Evolutionary conservation across 2,113 vertebrate species (phyloP), one percentile per base, ranked within the genome.

Genomic region (Sula dactylatra): DNA sequence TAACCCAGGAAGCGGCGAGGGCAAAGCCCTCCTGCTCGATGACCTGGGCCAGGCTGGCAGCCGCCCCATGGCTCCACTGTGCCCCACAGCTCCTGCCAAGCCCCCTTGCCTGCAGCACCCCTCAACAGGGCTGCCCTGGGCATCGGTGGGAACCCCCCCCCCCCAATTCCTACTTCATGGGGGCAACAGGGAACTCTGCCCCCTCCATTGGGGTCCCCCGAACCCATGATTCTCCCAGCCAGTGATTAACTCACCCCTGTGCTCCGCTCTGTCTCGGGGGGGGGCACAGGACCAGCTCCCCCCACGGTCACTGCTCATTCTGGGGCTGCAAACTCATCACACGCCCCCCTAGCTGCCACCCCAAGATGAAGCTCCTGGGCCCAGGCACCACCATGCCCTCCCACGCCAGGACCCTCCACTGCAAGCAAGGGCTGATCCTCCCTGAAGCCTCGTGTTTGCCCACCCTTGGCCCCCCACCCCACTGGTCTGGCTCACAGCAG

Each of bases 31-130:
- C 29, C 31, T 10, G 86, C 2, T 24, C 40, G 0, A 0, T 82
- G 74, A 61, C 89, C 91, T 9, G 0, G 10, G 29, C 44, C 21
- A 1, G 1, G 18, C 34, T 27, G 38, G 49, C 44, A 21, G 21
- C 1, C 2, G 4, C 83, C 14, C 80, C 29, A 18, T 2, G 4
- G 40, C 26, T 3, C 47, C 20, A 3, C 27, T 6, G 4, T 26
- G 14, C 42, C 54, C 65, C 3, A 2, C 1, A 47, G 9, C 20
- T 26, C 25, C 72, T 5, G 25, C 19, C 58, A 34, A 29, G 7
- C 4, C 42, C 19, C 69, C 56, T 22, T 4, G 6, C 21, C 34
- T 71, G 25, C 3, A 8, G 29, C 55, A 50, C 27, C 32, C 21
- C 45, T 25, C 38, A 0, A 6, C 2, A 2, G 21, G 17, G 29